Evolutionary conservation across 2,888 invertebrate species (phyloP), one percentile per base, ranked within the genome.

Genomic region (Folsomia manolachei): DNA sequence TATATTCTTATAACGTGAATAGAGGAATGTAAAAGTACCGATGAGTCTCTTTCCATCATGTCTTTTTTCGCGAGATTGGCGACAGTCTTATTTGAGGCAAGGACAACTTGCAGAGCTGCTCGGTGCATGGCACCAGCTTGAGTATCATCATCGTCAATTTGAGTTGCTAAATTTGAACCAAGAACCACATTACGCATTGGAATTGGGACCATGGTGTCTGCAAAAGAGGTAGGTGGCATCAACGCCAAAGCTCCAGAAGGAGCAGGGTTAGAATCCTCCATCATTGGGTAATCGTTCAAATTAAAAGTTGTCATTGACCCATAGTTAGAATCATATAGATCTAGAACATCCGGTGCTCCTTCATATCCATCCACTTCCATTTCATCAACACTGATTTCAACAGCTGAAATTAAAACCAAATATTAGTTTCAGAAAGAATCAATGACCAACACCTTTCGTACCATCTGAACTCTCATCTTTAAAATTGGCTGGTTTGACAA

Each of bases 351-450:
- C 14, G 84, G 84, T 65, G 89, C 90, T 56, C 86, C 88, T 82
- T 92, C 82, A 64, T 80, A 80, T 27, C 78, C 72, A 69, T 82
- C 92, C 88, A 91, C 92, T 80, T 92, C 92, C 18, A 90, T 87
- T 91, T 81, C 79, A 61, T 77, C 78, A 2, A 79, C 78, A 27
- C 81, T 78, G 23, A 67, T 60, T 56, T 67, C 67, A n/a, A 78
- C 73, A 27, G 77, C 79, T 80, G 51, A 19, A 73, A n/a, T n/a
- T n/a, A n/a, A n/a, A n/a, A n/a, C n/a, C n/a, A n/a, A n/a, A n/a
- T n/a, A n/a, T n/a, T n/a, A n/a, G n/a, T n/a, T n/a, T n/a, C n/a
- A n/a, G n/a, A n/a, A n/a, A n/a, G n/a, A n/a, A n/a, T n/a, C n/a
- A n/a, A n/a, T n/a, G n/a, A n/a, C n/a, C n/a, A n/a, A n/a, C n/a